phyloP scores from a whole-genome alignment of 1,140 invertebrate species.

The Aethina tumida region DNA sequence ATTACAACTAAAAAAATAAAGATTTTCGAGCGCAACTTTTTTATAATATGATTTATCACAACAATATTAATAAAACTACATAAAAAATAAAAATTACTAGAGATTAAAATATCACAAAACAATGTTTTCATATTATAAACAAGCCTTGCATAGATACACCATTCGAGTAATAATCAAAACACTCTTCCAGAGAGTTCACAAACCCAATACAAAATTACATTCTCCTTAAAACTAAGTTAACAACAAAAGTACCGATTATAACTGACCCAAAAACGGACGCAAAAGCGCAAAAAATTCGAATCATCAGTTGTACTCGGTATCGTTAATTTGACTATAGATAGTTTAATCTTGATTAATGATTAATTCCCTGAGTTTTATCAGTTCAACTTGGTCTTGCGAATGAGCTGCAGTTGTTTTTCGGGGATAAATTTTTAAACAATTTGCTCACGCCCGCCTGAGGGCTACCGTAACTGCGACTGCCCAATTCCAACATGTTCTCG shows the following conservation, averaged over 20 bases:
- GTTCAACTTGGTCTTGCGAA: neutral
- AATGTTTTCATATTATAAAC: no score
- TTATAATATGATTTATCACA: no score
- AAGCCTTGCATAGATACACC: no score
- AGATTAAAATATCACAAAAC: no score
- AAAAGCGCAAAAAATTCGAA: neutral
- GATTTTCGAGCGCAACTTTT: no score
- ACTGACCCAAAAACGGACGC: constrained; percentile 1
- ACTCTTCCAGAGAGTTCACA: no score
- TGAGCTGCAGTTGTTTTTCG: neutral
- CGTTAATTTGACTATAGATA: constrained; percentile 4
- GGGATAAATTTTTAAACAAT: constrained; percentile 5
- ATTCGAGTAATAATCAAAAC: no score
- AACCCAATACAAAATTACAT: no score
- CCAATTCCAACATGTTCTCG: constrained; percentile 13
- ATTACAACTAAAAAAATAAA: no score
- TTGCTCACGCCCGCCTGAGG: neutral
- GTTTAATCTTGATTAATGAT: constrained; percentile 3
- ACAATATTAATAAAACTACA: no score
- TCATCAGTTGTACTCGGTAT: constrained; percentile 5
- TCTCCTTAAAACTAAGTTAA: neutral
- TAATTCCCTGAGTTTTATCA: constrained; percentile 1
- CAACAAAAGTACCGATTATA: neutral
- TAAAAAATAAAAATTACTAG: no score
- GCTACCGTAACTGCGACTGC: constrained; percentile 8